Evolutionary conservation across 1,140 invertebrate genomes (phyloP).

Genomic region (Oedothorax gibbosus): DNA sequence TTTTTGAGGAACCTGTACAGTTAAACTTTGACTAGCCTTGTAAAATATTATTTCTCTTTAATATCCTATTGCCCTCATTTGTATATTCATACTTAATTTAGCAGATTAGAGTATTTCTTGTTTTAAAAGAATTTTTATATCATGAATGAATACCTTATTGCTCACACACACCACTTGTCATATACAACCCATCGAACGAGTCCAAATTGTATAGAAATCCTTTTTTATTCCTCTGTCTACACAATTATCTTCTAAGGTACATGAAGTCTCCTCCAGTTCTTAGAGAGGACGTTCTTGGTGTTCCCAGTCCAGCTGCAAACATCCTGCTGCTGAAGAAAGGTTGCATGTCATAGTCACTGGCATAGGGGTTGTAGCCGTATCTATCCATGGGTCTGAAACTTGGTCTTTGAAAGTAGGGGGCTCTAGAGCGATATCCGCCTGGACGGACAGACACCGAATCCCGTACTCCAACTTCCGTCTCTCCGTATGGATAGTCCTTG

Average conservation of each 20-base stretch:
- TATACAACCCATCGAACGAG: too few species aligned
- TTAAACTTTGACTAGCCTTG: too few species aligned
- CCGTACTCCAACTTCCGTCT: slow-evolving; percentile 8
- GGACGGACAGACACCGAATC: not conserved
- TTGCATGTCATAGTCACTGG: not conserved
- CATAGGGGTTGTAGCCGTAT: not conserved
- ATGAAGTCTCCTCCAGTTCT: slow-evolving; percentile 31
- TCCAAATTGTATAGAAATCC: too few species aligned
- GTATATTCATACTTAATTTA: too few species aligned
- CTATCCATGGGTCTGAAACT: not conserved
- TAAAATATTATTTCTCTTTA: too few species aligned
- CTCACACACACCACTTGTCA: too few species aligned
- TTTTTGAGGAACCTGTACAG: too few species aligned
- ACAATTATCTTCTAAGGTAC: slow-evolving; percentile 31
- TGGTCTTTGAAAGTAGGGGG: not conserved
- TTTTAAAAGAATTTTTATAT: too few species aligned
- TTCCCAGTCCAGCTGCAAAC: not conserved
- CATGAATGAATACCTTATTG: too few species aligned
- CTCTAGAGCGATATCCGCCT: not conserved
- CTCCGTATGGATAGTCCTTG: slow-evolving; percentile 1
- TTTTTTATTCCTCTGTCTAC: too few species aligned
- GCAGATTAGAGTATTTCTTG: too few species aligned
- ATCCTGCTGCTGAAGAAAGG: not conserved
- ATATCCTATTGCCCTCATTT: too few species aligned
- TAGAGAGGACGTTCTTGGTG: slow-evolving; percentile 15